Conservation (phyloP, 1,140 invertebrate genomes). For the Drosophila nikananu region DNA sequence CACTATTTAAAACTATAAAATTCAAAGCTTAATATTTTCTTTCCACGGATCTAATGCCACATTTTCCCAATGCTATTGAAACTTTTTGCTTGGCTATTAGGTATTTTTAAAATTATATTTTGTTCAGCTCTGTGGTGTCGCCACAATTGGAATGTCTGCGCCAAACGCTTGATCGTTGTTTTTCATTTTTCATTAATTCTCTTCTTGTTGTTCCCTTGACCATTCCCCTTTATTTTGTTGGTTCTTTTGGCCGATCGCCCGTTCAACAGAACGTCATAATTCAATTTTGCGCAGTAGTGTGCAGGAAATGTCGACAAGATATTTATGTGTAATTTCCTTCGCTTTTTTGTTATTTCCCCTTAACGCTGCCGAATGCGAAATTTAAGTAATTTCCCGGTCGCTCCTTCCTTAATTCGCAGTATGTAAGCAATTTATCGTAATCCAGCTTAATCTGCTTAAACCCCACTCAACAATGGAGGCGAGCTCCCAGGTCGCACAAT, state of each 20-base stretch:
- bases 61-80: neutral
- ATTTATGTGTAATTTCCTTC: slow-evolving; percentile 33
- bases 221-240: slow-evolving; percentile 21
- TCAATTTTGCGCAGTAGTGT: slow-evolving; percentile 58
- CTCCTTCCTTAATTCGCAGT: slow-evolving; percentile 17
- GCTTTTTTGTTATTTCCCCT: slow-evolving; percentile 6
- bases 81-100: neutral
- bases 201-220: slow-evolving; percentile 12
- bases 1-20: neutral
- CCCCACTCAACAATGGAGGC: slow-evolving; percentile 35
- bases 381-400: slow-evolving; percentile 55
- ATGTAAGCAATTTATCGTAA: slow-evolving; percentile 68
- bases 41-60: neutral
- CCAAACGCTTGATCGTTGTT: slow-evolving; percentile 26
- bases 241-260: slow-evolving; percentile 60
- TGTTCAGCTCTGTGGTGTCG: slow-evolving; percentile 31
- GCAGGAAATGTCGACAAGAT: slow-evolving; percentile 50
- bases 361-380: slow-evolving; percentile 58
- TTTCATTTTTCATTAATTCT: slow-evolving; percentile 13
- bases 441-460: slow-evolving; percentile 72
- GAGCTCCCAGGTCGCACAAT: slow-evolving; percentile 25
- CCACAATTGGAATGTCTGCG: slow-evolving; percentile 33
- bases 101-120: slow-evolving; percentile 27
- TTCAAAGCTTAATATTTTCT: neutral
- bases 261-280: slow-evolving; percentile 63